Evolutionary conservation across 1,140 invertebrate genomes (phyloP).

Genomic region (Thereuonema tuberculata): DNA sequence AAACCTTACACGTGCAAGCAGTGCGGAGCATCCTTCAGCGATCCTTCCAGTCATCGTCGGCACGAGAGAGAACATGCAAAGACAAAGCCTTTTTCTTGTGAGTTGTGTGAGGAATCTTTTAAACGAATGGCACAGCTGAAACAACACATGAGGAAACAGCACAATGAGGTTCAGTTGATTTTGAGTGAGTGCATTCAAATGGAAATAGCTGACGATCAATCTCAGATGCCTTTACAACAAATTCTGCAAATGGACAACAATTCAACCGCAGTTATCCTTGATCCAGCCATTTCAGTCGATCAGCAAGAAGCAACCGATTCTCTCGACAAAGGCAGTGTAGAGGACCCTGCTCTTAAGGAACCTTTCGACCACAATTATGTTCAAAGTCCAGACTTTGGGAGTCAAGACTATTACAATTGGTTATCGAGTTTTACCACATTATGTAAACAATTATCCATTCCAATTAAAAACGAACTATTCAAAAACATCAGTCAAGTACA

Average conservation of each 20-base stretch:
- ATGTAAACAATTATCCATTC: background rate
- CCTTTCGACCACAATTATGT: background rate
- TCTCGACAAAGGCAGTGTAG: too few relatives aligned
- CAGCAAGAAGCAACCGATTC: background rate
- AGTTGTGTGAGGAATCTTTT: background rate
- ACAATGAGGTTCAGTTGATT: background rate
- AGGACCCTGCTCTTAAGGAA: too few relatives aligned
- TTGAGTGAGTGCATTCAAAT: background rate
- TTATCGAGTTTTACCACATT: background rate
- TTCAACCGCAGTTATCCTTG: background rate
- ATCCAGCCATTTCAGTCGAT: background rate
- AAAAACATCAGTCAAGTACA: background rate
- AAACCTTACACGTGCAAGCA: conserved; percentile 3
- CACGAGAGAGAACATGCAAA: background rate
- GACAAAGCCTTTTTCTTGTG: background rate
- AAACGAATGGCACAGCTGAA: background rate
- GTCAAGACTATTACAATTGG: conserved; percentile 5
- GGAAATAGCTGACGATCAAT: background rate
- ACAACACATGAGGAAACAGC: background rate
- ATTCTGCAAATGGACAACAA: background rate
- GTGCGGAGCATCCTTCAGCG: conserved; percentile 1
- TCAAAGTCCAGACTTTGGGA: background rate
- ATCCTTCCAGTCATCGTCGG: conserved; percentile 2
- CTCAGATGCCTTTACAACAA: background rate
- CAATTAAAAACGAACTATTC: background rate